These are phyloP conservation scores for Drosophila peninsularis DNA, from an alignment of 2,888 invertebrate genomes.

Conservation along the genomic window DNA sequence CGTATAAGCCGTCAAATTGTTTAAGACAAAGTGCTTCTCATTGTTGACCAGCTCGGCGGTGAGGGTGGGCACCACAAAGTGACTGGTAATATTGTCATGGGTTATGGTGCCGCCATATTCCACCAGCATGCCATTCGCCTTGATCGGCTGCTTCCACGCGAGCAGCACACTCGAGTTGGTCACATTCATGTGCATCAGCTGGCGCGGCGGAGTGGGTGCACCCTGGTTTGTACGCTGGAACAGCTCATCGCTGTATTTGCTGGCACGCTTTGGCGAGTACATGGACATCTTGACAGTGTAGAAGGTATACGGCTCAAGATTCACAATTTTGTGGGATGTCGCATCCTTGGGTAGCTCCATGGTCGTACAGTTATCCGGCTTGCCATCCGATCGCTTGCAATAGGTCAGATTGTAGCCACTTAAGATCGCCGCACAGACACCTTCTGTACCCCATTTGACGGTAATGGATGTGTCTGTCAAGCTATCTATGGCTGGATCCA, in stretches of 20 bases:
- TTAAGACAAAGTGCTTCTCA: slow-evolving; percentile 69
- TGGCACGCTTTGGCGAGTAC: slow-evolving; percentile 86
- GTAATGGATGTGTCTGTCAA: slow-evolving; percentile 85
- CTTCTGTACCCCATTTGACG: slow-evolving; percentile 91
- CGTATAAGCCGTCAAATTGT: slow-evolving; percentile 86
- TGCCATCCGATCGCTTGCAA: slow-evolving; percentile 85
- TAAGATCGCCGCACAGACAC: slow-evolving; percentile 90
- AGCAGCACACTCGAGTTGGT: slow-evolving; percentile 42
- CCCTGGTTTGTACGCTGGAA: slow-evolving; percentile 89
- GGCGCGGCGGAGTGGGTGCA: slow-evolving; percentile 86
- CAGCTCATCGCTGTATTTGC: slow-evolving; percentile 87
- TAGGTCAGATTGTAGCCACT: slow-evolving; percentile 91
- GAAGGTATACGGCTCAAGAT: slow-evolving; percentile 90
- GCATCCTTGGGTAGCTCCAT: slow-evolving; percentile 45
- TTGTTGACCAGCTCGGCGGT: slow-evolving; percentile 52
- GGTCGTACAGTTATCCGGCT: slow-evolving; percentile 66
- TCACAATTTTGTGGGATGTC: slow-evolving; percentile 86
- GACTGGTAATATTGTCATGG: slow-evolving; percentile 36
- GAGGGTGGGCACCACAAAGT: slow-evolving; percentile 33
- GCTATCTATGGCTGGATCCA: slow-evolving; percentile 74
- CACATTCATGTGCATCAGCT: slow-evolving; percentile 39
- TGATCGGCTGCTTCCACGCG: slow-evolving; percentile 88
- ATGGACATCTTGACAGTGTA: slow-evolving; percentile 90
- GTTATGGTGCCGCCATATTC: slow-evolving; percentile 43
- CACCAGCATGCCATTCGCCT: slow-evolving; percentile 89